Conservation (phyloP, 2,888 invertebrate species). For the Amaurobius ferox region DNA sequence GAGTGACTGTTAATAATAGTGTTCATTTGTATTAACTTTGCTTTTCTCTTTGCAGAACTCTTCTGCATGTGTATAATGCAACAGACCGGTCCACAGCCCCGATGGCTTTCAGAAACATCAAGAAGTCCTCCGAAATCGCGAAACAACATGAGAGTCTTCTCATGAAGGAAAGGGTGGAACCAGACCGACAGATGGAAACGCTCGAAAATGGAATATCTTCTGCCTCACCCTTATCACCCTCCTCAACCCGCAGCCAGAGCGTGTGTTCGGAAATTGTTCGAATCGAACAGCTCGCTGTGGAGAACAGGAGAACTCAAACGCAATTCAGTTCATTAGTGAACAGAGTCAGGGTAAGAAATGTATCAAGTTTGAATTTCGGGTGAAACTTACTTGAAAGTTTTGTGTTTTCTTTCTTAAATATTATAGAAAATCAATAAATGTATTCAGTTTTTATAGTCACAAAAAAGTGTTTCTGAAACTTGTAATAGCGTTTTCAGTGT, state of each 20-base stretch:
- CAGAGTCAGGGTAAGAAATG: constrained; percentile 60
- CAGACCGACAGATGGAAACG: constrained; percentile 21
- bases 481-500: too few relatives aligned
- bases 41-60: not conserved
- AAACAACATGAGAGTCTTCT: not conserved
- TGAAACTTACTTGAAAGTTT: too few relatives aligned
- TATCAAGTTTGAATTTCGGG: too few relatives aligned
- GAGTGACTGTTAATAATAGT: too few relatives aligned
- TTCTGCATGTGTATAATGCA: not conserved
- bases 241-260: constrained; percentile 55
- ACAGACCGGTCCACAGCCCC: too few relatives aligned
- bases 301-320: not conserved
- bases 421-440: too few relatives aligned
- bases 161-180: not conserved
- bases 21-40: too few relatives aligned
- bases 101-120: not conserved
- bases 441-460: too few relatives aligned
- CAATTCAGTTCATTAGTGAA: constrained; percentile 45
- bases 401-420: too few relatives aligned
- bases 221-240: constrained; percentile 15
- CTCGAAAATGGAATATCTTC: constrained; percentile 62
- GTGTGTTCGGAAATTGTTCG: constrained; percentile 67
- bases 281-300: constrained; percentile 55
- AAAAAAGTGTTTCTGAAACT: too few relatives aligned
- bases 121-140: not conserved